A percentile compares a stretch with the other conserved stretches of the same genome.
Evolutionary conservation across 2,888 invertebrate genomes (phyloP).

Genomic region (Watsonalla cultraria): DNA sequence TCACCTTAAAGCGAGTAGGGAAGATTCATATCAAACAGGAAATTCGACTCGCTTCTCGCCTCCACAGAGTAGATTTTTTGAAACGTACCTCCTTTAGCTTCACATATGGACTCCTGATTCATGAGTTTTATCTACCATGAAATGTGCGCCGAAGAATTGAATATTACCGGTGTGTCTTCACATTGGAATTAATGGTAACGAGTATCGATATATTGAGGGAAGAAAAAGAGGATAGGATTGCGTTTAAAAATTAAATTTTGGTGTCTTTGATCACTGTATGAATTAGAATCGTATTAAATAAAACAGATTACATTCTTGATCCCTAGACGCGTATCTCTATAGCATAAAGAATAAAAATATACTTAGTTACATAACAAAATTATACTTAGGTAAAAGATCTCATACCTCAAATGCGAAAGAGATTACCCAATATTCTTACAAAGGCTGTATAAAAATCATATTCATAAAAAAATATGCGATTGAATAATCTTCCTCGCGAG

Average conservation of each 20-base stretch:
- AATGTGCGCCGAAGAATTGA: slow-evolving; percentile 70
- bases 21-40: slow-evolving; percentile 77
- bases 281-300: too few relatives aligned
- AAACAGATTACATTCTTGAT: too few relatives aligned
- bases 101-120: slow-evolving; percentile 73
- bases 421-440: not conserved
- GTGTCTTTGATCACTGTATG: too few relatives aligned
- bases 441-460: not conserved
- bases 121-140: slow-evolving; percentile 76
- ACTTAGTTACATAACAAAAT: too few relatives aligned
- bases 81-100: slow-evolving; percentile 62
- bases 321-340: too few relatives aligned
- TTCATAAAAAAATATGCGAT: not conserved
- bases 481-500: slow-evolving; percentile 7
- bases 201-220: slow-evolving; percentile 26
- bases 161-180: slow-evolving; percentile 58
- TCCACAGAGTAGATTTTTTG: slow-evolving; percentile 62
- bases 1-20: slow-evolving; percentile 77
- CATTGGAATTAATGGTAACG: slow-evolving; percentile 50
- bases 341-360: too few relatives aligned
- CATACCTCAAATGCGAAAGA: too few relatives aligned
- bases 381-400: too few relatives aligned
- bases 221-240: not conserved
- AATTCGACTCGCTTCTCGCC: slow-evolving; percentile 70
- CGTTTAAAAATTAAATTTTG: too few relatives aligned